Base-by-base conservation (phyloP, 2,797 vertebrate genomes). In the Malacoraja senta region DNA sequence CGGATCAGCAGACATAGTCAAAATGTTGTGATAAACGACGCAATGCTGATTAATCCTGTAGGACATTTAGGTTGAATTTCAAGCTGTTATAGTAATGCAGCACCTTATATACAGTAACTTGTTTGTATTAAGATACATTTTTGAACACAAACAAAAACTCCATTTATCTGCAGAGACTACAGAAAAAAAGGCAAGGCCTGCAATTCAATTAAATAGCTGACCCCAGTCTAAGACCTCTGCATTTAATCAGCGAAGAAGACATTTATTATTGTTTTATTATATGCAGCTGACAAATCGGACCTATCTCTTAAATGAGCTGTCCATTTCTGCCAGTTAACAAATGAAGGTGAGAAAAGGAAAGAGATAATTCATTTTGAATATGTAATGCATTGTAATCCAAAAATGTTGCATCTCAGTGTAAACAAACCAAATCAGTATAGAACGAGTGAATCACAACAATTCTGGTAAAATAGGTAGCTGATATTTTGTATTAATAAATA, bases 251-350 rank as follows among this genome's bases (percentile, higher is more conserved):
- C 1, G 32, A 35, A 44, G 38, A n/a, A 44, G 68, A 26, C 10
- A 74, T 74, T 91, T 91, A 91, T 91, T 91, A 91, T 91, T 91
- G 88, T 72, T 72, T 91, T 72, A 91, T 91, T 91, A 91, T 91
- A 29, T 21, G 13, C 35, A 74, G 65, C 35, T 74, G 24, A 74
- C 68, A 91, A 74, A 74, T 38, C 38, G 44, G 90, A 91, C 35
- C 72, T 91, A 44, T 74, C 90, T 74, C 90, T 74, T 53, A 91
- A 91, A 74, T 74, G 65, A 19, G 38, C 35, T 91, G 21, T 35
- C 88, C 8, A 1, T 74, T 91, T 38, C 38, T 88, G 68, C 38
- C 71, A 74, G 35, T 91, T 91, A 74, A 74, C 65, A 74, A 29
- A 91, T 74, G 35, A 91, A 74, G 68, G 24, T 53, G 90, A 91